Conservation (phyloP, 2,113 vertebrate species). For the Garra rufa region DNA sequence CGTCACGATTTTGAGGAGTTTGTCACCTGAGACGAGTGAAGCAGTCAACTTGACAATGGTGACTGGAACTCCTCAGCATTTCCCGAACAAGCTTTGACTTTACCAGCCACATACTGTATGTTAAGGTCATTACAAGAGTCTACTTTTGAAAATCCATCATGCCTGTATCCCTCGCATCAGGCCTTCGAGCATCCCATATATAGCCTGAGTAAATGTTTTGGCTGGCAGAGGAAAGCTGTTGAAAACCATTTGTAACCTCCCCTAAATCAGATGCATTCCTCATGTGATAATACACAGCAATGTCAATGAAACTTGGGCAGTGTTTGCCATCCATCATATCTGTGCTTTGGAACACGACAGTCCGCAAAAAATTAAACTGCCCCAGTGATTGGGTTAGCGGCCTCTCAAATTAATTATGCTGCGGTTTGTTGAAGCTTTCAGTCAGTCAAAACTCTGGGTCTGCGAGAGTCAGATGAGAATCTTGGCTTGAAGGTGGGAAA, state of each 20-base stretch:
- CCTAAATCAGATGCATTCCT: constrained; percentile 59
- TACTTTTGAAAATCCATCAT: constrained; percentile 55
- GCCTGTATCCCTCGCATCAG: constrained; percentile 48
- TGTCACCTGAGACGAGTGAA: constrained; percentile 69
- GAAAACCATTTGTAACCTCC: constrained; percentile 72
- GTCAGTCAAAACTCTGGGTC: constrained; percentile 47
- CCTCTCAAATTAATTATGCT: constrained; percentile 42
- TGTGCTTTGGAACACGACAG: constrained; percentile 67
- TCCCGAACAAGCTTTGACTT: constrained; percentile 35
- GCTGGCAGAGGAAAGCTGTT: constrained; percentile 63
- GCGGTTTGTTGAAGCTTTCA: constrained; percentile 53
- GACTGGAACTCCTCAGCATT: constrained; percentile 47
- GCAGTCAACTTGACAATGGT: constrained; percentile 59
- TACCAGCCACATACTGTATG: constrained; percentile 36
- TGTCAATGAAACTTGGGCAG: constrained; percentile 49
- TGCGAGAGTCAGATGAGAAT: constrained; percentile 43
- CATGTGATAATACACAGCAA: constrained; percentile 47
- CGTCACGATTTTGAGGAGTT: constrained; percentile 57
- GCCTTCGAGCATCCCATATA: constrained; percentile 57
- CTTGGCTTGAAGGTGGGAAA: not conserved
- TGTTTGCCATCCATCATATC: constrained; percentile 63
- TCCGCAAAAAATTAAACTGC: constrained; percentile 65
- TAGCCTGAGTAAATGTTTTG: constrained; percentile 71
- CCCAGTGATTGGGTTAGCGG: constrained; percentile 55
- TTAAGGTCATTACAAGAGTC: constrained; percentile 59